Evolutionary conservation across 1,140 invertebrate species (phyloP).

Genomic region (Acromyrmex charruanus): DNA sequence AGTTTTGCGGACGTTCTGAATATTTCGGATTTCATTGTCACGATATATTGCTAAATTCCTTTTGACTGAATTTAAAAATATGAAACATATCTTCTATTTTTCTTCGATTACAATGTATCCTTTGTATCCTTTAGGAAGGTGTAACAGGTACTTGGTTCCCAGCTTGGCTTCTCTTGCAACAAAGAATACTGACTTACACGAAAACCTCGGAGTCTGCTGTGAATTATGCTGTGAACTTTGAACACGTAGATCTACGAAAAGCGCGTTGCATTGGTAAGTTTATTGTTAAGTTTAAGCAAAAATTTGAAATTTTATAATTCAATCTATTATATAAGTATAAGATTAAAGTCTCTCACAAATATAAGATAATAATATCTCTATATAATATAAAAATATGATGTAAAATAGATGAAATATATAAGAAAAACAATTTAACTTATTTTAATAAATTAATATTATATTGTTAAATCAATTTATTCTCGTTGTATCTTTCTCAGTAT

Average conservation of each 20-base stretch:
- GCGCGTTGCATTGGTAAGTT: constrained; percentile 91
- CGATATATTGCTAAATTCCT: not conserved
- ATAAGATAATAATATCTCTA: not conserved
- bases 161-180: constrained; percentile 92
- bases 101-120: not conserved
- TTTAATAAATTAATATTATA: not conserved
- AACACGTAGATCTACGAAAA: constrained; percentile 92
- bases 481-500: not conserved
- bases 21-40: not conserved
- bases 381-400: not conserved
- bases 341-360: not conserved
- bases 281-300: not conserved
- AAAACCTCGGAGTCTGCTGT: constrained; percentile 83
- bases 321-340: not conserved
- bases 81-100: not conserved
- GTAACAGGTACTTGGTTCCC: constrained; percentile 91
- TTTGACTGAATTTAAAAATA: constrained; percentile 9
- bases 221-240: constrained; percentile 81
- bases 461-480: constrained; percentile 19
- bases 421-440: not conserved
- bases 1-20: not conserved
- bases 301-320: not conserved
- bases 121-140: constrained; percentile 85
- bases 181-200: constrained; percentile 90
- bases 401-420: not conserved